Evolutionary conservation across 2,797 vertebrate genomes (phyloP).

Genomic region (Pachyuromys duprasi): DNA sequence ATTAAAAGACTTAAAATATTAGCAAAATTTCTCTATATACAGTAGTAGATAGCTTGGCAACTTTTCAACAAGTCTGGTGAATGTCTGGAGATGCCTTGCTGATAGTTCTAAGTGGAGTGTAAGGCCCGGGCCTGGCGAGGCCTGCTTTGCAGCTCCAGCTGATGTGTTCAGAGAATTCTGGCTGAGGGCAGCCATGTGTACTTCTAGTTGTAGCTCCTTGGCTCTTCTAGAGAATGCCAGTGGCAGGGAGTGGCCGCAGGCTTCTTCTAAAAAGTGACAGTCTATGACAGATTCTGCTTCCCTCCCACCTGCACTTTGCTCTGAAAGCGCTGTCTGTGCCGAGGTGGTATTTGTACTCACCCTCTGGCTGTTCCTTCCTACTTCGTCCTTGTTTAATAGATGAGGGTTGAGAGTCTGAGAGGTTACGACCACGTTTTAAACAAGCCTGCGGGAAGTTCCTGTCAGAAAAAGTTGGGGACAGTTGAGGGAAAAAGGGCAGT

Average conservation of each 20-base stretch:
- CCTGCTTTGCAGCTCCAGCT: not conserved
- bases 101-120: not conserved
- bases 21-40: not conserved
- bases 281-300: not conserved
- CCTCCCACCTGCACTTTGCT: not conserved
- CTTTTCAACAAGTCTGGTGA: not conserved
- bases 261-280: not conserved
- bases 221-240: not conserved
- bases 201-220: not conserved
- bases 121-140: no score
- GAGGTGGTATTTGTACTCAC: not conserved
- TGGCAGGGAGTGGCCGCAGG: not conserved
- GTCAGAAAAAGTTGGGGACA: not conserved
- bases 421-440: constrained; percentile 11
- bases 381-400: not conserved
- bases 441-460: not conserved
- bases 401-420: not conserved
- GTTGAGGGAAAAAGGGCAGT: not conserved
- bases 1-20: constrained; percentile 26
- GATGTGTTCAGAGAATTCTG: not conserved
- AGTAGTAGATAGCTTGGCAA: not conserved
- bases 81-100: not conserved
- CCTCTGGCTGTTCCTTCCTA: not conserved
- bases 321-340: not conserved
- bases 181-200: not conserved